These are phyloP conservation scores for Mormoops blainvillei DNA, from an alignment of 2,113 vertebrate species.

Conservation along the genomic window DNA sequence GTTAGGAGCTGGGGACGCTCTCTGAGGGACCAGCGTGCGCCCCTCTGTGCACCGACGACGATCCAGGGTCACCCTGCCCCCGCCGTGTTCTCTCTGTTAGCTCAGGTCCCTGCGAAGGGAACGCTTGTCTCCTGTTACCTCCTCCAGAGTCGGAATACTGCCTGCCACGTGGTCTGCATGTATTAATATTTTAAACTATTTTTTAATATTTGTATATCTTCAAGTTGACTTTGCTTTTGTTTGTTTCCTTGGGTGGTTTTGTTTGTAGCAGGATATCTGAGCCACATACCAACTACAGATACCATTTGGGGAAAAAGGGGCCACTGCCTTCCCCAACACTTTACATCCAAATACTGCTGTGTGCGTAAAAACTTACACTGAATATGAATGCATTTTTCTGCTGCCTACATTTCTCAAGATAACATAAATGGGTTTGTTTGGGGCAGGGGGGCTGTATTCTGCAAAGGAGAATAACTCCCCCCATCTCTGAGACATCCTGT, in stretches of 20 bases:
- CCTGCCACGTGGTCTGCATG: no score
- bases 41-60: accelerated
- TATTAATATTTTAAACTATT: neutral
- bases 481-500: neutral
- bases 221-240: neutral
- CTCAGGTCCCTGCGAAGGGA: neutral
- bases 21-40: no score
- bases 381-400: neutral
- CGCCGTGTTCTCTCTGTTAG: neutral
- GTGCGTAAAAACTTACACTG: no score
- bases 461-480: neutral
- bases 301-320: accelerated
- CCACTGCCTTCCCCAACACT: accelerated
- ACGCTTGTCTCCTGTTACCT: neutral
- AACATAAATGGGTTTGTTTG: neutral
- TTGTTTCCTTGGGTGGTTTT: neutral
- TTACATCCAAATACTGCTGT: neutral
- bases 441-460: no score
- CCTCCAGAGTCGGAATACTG: neutral
- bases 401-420: neutral
- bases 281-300: neutral
- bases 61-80: no score
- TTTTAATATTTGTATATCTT: neutral
- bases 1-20: neutral
- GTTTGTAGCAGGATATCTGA: neutral